Evolutionary conservation across 2,888 invertebrate genomes (phyloP).

Genomic region (Drosophila prostipennis): DNA sequence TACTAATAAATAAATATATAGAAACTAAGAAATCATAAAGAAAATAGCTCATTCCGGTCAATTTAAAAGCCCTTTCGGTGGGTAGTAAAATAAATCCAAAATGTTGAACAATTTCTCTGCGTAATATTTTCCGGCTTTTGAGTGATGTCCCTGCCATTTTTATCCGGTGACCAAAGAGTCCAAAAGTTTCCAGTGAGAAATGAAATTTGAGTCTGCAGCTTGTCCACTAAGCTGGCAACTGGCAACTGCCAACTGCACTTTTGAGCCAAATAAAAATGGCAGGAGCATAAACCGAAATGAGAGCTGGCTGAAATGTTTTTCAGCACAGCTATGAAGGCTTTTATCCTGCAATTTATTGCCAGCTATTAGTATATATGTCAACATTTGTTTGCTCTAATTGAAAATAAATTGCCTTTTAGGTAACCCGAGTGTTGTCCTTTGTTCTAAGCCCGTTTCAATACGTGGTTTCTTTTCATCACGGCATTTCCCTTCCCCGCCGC

Average conservation of each 20-base stretch:
- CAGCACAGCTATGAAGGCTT: constrained; percentile 15
- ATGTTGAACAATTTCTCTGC: too few species aligned
- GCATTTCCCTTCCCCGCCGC: background rate
- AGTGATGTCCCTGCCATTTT: background rate
- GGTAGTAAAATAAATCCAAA: too few species aligned
- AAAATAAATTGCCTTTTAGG: constrained; percentile 26
- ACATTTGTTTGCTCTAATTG: constrained; percentile 18
- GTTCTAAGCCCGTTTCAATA: constrained; percentile 2
- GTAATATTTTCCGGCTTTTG: background rate
- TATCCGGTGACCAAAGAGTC: background rate
- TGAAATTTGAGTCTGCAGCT: constrained; percentile 25
- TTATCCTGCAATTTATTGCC: constrained; percentile 31
- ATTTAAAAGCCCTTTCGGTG: too few species aligned
- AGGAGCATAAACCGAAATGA: constrained; percentile 15
- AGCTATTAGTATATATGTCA: constrained; percentile 27
- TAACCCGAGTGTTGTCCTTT: constrained; percentile 1
- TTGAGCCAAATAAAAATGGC: constrained; percentile 20
- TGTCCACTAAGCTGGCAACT: constrained; percentile 28
- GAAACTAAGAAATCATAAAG: too few species aligned
- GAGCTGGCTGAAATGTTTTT: constrained; percentile 11
- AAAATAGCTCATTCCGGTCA: too few species aligned
- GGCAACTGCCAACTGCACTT: constrained; percentile 30
- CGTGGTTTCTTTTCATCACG: background rate
- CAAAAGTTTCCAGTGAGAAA: constrained; percentile 6
- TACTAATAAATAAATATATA: too few species aligned